Percentiles rank a stretch among this genome's conserved stretches.
phyloP scores from a whole-genome alignment of 2,888 invertebrate species.

The Pollenia angustigena region DNA sequence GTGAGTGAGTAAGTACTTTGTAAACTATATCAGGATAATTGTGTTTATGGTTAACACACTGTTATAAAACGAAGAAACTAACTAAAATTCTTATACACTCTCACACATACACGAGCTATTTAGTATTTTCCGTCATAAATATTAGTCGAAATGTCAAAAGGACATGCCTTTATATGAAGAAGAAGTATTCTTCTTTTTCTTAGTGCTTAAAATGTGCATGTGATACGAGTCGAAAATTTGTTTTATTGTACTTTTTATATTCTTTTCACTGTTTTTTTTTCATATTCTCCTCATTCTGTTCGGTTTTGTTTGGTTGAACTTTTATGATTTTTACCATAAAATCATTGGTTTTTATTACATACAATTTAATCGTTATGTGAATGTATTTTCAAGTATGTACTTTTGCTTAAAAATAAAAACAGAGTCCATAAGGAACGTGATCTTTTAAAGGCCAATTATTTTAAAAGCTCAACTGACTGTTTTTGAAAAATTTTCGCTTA shows the following conservation, averaged over 20 bases:
- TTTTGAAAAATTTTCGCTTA: too few relatives aligned
- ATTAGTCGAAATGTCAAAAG: constrained; percentile 70
- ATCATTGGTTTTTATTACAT: constrained; percentile 71
- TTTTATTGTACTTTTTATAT: constrained; percentile 55
- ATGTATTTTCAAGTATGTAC: constrained; percentile 15
- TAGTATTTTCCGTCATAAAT: constrained; percentile 59
- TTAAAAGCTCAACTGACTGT: too few relatives aligned
- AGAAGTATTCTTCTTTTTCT: constrained; percentile 4
- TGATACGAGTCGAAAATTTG: constrained; percentile 20
- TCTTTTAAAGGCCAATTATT: neutral
- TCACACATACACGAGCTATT: constrained; percentile 54
- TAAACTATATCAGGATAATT: constrained; percentile 52
- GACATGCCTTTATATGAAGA: constrained; percentile 67
- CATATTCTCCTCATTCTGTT: constrained; percentile 29
- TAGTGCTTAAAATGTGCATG: constrained; percentile 49
- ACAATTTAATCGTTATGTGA: constrained; percentile 34
- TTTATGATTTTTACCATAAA: constrained; percentile 67
- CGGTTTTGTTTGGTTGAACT: constrained; percentile 51
- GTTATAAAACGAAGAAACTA: constrained; percentile 54
- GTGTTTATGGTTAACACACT: constrained; percentile 67
- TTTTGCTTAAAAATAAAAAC: neutral
- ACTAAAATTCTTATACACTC: constrained; percentile 21
- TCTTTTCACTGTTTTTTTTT: constrained; percentile 25
- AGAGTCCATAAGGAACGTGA: constrained; percentile 2
- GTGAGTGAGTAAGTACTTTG: constrained; percentile 19